Base-by-base conservation (phyloP, 2,797 vertebrate genomes). In the Helicolenus hilgendorfi region DNA sequence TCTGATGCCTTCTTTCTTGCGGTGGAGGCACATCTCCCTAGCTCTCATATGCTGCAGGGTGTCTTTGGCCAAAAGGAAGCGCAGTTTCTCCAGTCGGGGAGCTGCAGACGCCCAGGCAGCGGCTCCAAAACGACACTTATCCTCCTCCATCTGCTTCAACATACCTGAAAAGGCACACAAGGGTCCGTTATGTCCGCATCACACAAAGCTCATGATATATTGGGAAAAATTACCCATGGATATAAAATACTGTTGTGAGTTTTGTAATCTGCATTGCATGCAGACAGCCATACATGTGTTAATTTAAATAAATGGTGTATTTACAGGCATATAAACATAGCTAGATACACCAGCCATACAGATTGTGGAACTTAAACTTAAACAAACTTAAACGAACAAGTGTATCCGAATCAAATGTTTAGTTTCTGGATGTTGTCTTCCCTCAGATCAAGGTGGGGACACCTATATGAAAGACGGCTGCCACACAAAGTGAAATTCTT, bases 31-130 rank as follows among this genome's bases (percentile, higher is more conserved):
- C 97, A 99, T 94, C 89, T 99, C 98, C 38, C 91, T 96, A 0
- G 98, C 98, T 87, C 98, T 97, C 98, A 98, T 98, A 72, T 98
- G 97, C 94, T 99, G 99, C 89, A 99, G 97, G 0, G 97, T 98
- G 96, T 99, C 98, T 93, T 98, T 99, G 60, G 98, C 98, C 84
- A 98, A 93, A 84, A 98, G 97, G 63, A 98, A 98, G 89, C 97
- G 98, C 9, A 99, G 96, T 69, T 97, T 98, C 93, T 99, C 99
- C 86, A 98, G 92, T 49, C 98, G 94, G 38, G 98, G 98, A 60
- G 96, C 93, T 8, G 97, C 99, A 18, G 97, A 96, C 1, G 98
- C 97, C 99, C 99, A 99, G 76, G 98, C 94, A 13, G 98, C 97
- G 33, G 97, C 96, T 83, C 99, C 99, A 88, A 98, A 99, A 36